These are phyloP conservation scores for Cerastis rubricosa DNA, from an alignment of 2,888 invertebrate species.

Conservation along the genomic window DNA sequence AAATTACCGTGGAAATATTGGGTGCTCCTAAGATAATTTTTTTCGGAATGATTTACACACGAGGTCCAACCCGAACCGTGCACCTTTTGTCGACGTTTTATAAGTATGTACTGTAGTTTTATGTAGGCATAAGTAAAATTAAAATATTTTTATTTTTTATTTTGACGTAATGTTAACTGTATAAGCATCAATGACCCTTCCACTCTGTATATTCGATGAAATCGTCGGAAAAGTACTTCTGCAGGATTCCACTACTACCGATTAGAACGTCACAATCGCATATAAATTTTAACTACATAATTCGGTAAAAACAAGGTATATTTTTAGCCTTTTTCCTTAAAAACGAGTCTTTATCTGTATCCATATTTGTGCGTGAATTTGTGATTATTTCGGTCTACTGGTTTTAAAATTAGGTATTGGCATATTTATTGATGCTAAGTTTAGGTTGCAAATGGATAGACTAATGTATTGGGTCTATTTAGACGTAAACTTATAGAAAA, in stretches of 20 bases:
- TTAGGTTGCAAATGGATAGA: background rate
- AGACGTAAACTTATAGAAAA: background rate
- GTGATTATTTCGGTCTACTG: background rate
- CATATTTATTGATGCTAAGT: conserved; percentile 1
- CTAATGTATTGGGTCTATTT: background rate
- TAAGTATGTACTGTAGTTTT: no score
- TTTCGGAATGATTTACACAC: background rate
- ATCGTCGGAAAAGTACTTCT: background rate
- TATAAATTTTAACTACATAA: background rate
- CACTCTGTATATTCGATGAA: background rate
- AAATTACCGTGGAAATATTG: no score
- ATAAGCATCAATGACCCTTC: no score
- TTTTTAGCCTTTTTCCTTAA: conserved; percentile 16
- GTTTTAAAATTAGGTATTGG: conserved; percentile 4
- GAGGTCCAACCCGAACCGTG: no score
- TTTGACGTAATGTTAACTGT: no score
- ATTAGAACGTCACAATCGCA: background rate
- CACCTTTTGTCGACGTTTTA: no score
- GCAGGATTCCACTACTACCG: background rate
- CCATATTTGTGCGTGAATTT: background rate
- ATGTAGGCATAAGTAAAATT: no score
- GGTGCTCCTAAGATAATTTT: no score
- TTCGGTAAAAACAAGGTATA: conserved; percentile 13
- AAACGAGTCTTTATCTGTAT: background rate
- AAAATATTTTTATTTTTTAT: no score